Conservation (phyloP, 1,140 invertebrate species). For the Cardiocondyla obscurior region DNA sequence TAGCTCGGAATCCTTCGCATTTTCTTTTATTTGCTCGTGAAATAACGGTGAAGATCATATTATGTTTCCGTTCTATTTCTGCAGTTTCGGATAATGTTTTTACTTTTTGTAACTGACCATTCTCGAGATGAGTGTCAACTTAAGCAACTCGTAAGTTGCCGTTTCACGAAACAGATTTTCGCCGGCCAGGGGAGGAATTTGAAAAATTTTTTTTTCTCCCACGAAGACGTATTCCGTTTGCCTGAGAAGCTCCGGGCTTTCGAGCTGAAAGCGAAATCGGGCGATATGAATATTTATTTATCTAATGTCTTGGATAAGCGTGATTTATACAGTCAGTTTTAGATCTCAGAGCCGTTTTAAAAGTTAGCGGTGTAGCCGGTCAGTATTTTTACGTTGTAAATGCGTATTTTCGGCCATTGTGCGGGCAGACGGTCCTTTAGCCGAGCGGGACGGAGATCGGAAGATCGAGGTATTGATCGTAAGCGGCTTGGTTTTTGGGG, state of each 20-base stretch:
- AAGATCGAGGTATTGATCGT: slow-evolving; percentile 80
- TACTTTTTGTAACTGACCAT: neutral
- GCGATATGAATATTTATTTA: neutral
- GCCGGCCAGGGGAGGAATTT: neutral
- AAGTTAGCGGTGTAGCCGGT: slow-evolving; percentile 57
- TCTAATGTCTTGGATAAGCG: slow-evolving; percentile 16
- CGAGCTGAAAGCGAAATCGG: neutral
- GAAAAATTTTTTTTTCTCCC: neutral
- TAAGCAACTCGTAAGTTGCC: neutral
- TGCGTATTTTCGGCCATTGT: slow-evolving; percentile 72
- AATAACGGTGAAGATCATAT: neutral
- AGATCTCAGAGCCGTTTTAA: neutral
- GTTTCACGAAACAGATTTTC: neutral
- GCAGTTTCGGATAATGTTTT: neutral
- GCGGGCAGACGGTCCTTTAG: slow-evolving; percentile 69
- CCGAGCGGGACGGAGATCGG: slow-evolving; percentile 59
- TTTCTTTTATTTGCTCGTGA: neutral
- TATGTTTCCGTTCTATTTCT: neutral
- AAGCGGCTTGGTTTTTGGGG: slow-evolving; percentile 76
- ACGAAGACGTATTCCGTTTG: neutral
- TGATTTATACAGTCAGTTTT: slow-evolving; percentile 34
- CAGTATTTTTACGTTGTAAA: slow-evolving; percentile 68
- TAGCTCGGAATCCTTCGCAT: slow-evolving; percentile 56
- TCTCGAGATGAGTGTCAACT: neutral
- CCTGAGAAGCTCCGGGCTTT: neutral